Evolutionary conservation across 2,113 vertebrate genomes (phyloP).

Genomic region (Melanerpes formicivorus): DNA sequence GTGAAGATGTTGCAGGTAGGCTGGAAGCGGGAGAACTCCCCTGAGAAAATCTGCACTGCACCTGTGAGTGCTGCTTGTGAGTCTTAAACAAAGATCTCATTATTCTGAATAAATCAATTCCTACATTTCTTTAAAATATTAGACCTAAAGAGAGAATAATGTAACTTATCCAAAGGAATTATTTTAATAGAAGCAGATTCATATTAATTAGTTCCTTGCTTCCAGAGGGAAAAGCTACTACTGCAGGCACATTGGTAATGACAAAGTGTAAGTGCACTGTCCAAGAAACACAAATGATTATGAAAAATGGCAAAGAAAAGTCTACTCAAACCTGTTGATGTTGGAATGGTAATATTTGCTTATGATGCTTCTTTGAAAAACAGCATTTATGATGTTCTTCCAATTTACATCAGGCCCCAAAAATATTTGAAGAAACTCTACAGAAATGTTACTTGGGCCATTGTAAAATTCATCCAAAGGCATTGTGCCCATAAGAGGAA

Average conservation of each 20-base stretch:
- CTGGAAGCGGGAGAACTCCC: neutral
- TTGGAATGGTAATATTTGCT: constrained; percentile 52
- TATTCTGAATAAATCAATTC: neutral
- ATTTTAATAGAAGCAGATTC: constrained; percentile 9
- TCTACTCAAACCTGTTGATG: constrained; percentile 55
- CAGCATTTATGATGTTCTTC: constrained; percentile 24
- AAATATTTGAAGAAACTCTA: constrained; percentile 45
- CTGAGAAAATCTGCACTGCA: neutral
- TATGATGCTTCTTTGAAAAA: constrained; percentile 55
- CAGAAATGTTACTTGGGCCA: constrained; percentile 7
- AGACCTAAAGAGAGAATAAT: neutral
- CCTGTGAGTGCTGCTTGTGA: neutral
- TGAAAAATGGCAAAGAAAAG: constrained; percentile 61
- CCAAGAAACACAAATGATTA: constrained; percentile 68
- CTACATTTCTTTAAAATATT: neutral
- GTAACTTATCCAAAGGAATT: neutral
- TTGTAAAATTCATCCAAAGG: constrained; percentile 15
- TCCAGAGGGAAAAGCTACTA: constrained; percentile 48
- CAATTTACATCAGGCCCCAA: neutral
- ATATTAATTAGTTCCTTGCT: constrained; percentile 51
- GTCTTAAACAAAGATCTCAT: neutral
- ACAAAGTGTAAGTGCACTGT: constrained; percentile 16
- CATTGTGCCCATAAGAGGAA: neutral
- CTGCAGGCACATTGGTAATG: constrained; percentile 30
- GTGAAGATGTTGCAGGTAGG: neutral